Evolutionary conservation across 1,140 invertebrate genomes (phyloP).

Genomic region (Drosophila teissieri): DNA sequence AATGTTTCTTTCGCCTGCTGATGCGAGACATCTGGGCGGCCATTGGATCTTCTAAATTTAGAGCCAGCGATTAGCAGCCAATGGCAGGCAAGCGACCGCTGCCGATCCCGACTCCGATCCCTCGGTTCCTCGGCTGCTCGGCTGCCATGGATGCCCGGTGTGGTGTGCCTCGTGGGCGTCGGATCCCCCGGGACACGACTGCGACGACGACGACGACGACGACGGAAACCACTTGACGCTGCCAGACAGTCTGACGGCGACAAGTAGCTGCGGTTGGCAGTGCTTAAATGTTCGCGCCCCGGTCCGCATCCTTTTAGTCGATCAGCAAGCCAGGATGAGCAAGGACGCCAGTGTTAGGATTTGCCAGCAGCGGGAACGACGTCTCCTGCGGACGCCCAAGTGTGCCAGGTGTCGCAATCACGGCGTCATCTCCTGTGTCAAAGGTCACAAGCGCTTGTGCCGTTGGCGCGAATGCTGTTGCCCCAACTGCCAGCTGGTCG

Average conservation of each 20-base stretch:
- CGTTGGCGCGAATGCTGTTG: conserved; percentile 93
- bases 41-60: conserved; percentile 71
- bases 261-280: conserved; percentile 37
- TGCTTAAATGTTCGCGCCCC: conserved; percentile 42
- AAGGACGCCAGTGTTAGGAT: conserved; percentile 19
- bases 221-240: conserved; percentile 63
- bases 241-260: conserved; percentile 65
- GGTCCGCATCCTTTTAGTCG: conserved; percentile 63
- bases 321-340: conserved; percentile 27
- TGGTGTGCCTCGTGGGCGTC: not conserved
- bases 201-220: not conserved
- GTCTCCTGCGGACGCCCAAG: conserved; percentile 90
- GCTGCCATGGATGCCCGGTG: not conserved
- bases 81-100: conserved; percentile 45
- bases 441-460: conserved; percentile 93
- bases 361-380: conserved; percentile 53
- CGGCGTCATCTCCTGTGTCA: conserved; percentile 94
- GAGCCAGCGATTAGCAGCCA: conserved; percentile 77
- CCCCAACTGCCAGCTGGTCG: conserved; percentile 93
- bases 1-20: conserved; percentile 37
- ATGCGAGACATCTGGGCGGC: conserved; percentile 67
- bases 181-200: not conserved
- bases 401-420: conserved; percentile 95
- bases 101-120: not conserved
- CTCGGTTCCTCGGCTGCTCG: not conserved